Evolutionary conservation across 2,113 vertebrate genomes (phyloP).

Genomic region (Nothoprocta perdicaria): DNA sequence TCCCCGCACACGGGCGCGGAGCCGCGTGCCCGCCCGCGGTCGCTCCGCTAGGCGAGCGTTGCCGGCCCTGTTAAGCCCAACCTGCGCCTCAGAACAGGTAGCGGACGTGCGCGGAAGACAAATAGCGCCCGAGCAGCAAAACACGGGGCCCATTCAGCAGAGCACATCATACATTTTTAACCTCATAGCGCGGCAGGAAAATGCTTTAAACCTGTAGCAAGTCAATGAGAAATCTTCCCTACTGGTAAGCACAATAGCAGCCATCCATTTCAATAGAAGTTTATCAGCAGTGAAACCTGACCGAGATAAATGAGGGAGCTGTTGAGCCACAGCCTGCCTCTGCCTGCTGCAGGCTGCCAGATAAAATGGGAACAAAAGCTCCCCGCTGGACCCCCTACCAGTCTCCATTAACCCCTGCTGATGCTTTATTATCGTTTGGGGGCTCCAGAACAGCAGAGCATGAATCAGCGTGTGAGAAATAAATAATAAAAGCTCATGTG

Average conservation of each 20-base stretch:
- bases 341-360: constrained; percentile 75
- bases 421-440: constrained; percentile 71
- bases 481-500: constrained; percentile 34
- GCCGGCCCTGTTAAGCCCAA: constrained; percentile 40
- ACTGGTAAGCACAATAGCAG: constrained; percentile 72
- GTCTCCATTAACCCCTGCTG: constrained; percentile 74
- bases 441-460: constrained; percentile 48
- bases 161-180: constrained; percentile 70
- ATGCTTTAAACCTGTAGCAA: constrained; percentile 67
- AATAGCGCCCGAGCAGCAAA: constrained; percentile 51
- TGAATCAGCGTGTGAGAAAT: constrained; percentile 49
- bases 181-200: constrained; percentile 62
- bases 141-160: constrained; percentile 50
- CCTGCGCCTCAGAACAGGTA: constrained; percentile 37
- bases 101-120: constrained; percentile 21
- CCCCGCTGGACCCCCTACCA: constrained; percentile 63
- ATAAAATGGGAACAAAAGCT: constrained; percentile 76
- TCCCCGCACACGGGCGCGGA: no score
- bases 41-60: not conserved
- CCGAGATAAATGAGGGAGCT: constrained; percentile 73
- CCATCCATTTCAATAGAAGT: constrained; percentile 73
- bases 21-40: not conserved
- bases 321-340: constrained; percentile 71
- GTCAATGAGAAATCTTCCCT: constrained; percentile 58
- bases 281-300: constrained; percentile 75